phyloP scores from a whole-genome alignment of 2,888 invertebrate species.

The Lymantria monacha region DNA sequence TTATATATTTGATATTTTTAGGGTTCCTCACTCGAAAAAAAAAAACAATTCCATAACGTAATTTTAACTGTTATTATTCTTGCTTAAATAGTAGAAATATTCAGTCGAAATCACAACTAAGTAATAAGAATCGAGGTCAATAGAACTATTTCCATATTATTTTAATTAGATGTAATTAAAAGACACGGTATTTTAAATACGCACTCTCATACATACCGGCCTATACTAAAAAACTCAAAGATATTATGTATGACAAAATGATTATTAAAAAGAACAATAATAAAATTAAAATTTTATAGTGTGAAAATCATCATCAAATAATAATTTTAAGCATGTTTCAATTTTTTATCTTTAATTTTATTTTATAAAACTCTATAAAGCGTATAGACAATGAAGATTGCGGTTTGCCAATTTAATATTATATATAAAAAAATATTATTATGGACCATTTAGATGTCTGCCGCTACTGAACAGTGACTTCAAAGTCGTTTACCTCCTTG shows the following conservation, averaged over 20 bases:
- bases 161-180: background rate
- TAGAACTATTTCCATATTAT: background rate
- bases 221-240: background rate
- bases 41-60: background rate
- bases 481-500: slow-evolving; percentile 25
- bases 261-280: background rate
- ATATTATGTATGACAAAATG: background rate
- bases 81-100: background rate
- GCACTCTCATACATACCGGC: background rate
- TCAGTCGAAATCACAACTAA: background rate
- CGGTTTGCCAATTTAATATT: background rate
- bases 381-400: background rate
- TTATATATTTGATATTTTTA: background rate
- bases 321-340: background rate
- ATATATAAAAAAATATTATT: background rate
- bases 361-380: too few relatives aligned
- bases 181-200: background rate
- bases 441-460: slow-evolving; percentile 17
- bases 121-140: slow-evolving; percentile 1
- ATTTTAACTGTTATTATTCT: background rate
- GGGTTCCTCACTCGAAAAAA: background rate
- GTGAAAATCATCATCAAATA: background rate
- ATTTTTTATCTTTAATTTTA: background rate
- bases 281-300: background rate
- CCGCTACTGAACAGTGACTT: slow-evolving; percentile 23